These are phyloP conservation scores for Rousettus madagascariensis DNA, from an alignment of 2,797 vertebrate genomes.

Conservation along the genomic window DNA sequence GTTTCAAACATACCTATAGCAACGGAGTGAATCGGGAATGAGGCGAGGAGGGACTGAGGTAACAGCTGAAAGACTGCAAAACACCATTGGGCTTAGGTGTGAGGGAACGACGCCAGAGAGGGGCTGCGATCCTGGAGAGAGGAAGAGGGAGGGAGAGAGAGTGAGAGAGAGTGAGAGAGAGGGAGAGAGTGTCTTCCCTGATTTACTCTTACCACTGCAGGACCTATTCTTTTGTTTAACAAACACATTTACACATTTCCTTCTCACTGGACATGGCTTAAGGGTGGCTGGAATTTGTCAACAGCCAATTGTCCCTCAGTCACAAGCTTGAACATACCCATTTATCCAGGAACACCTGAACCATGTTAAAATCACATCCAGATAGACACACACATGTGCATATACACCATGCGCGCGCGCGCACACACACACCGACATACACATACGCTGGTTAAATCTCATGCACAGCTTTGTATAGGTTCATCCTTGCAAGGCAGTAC, in stretches of 20 bases:
- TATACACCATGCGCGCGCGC: background rate
- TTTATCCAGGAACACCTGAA: background rate
- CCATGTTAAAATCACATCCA: background rate
- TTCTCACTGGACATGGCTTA: conserved; percentile 39
- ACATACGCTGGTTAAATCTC: background rate
- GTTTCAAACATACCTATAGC: conserved; percentile 89
- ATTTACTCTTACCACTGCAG: background rate
- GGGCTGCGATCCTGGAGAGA: background rate
- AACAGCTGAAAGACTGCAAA: conserved; percentile 86
- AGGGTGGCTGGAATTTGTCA: conserved; percentile 49
- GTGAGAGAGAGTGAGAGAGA: background rate
- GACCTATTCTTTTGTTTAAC: conserved; percentile 57
- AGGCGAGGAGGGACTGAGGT: conserved; percentile 84
- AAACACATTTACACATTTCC: conserved; percentile 45
- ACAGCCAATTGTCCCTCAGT: background rate
- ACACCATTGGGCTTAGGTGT: conserved; percentile 85
- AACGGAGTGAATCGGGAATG: conserved; percentile 85
- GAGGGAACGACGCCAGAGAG: conserved; percentile 77
- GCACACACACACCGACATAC: background rate
- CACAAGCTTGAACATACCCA: background rate
- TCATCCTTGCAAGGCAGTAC: background rate
- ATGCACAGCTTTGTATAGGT: background rate
- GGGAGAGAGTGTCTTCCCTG: background rate
- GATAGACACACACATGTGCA: background rate
- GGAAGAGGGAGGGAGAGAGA: background rate